These are phyloP conservation scores for Latrodectus hesperus DNA, from an alignment of 2,888 invertebrate genomes.

Conservation along the genomic window DNA sequence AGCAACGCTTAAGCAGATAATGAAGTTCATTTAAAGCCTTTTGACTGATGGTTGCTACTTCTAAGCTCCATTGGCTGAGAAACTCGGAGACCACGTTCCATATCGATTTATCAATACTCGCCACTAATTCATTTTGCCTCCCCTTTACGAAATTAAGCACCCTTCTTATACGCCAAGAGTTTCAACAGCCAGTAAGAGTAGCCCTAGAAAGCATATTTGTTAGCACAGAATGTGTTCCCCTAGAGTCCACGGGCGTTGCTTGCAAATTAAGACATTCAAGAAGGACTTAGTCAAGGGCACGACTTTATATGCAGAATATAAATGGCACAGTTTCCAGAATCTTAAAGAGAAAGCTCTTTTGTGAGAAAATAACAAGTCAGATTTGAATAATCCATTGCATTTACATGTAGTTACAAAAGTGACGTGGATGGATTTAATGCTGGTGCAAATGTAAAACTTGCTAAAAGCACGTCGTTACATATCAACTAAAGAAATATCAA, in stretches of 20 bases:
- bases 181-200: conserved; percentile 34
- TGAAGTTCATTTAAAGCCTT: conserved; percentile 43
- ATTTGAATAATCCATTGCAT: background rate
- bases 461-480: no score
- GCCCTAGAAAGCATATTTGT: conserved; percentile 36
- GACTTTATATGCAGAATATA: background rate
- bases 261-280: conserved; percentile 29
- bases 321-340: background rate
- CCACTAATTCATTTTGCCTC: conserved; percentile 55
- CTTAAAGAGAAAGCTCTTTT: background rate
- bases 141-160: conserved; percentile 33
- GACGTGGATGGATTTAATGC: background rate
- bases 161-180: conserved; percentile 41
- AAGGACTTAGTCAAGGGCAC: background rate
- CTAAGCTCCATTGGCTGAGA: conserved; percentile 33
- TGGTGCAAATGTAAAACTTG: background rate
- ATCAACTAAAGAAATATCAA: no score
- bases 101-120: conserved; percentile 55
- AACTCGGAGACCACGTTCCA: conserved; percentile 13
- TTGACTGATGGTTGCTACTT: conserved; percentile 39
- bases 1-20: conserved; percentile 13
- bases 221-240: conserved; percentile 6
- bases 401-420: background rate
- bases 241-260: conserved; percentile 1
- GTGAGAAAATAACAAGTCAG: background rate